phyloP scores from a whole-genome alignment of 2,113 vertebrate species.

The Malurus alboscapulatus region DNA sequence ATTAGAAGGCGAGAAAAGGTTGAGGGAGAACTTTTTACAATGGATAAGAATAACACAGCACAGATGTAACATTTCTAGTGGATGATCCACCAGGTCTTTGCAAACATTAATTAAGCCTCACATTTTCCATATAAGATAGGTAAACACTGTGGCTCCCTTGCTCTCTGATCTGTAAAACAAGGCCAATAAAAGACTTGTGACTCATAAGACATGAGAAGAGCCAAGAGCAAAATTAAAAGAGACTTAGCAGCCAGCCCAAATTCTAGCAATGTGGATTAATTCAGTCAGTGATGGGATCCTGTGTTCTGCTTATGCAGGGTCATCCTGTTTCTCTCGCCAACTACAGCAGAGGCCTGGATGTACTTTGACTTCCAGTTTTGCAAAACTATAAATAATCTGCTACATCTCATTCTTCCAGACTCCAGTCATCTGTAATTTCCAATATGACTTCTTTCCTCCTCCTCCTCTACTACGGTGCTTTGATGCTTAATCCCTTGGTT shows the following conservation, averaged over 20 bases:
- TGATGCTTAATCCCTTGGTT: background rate
- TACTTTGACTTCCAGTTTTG: conserved; percentile 25
- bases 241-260: background rate
- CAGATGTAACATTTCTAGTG: conserved; percentile 26
- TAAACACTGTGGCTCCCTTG: conserved; percentile 24
- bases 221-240: conserved; percentile 36
- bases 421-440: conserved; percentile 8
- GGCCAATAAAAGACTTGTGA: conserved; percentile 10
- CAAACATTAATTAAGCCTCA: conserved; percentile 36
- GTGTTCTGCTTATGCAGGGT: background rate
- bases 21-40: background rate
- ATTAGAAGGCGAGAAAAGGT: conserved; percentile 19
- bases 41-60: background rate
- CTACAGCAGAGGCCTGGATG: conserved; percentile 2
- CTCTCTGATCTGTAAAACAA: conserved; percentile 20
- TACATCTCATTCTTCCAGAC: background rate
- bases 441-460: background rate
- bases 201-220: conserved; percentile 32
- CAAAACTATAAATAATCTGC: conserved; percentile 31
- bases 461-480: conserved; percentile 1
- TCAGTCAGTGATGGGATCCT: background rate
- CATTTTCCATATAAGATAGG: conserved; percentile 34
- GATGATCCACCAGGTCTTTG: conserved; percentile 21
- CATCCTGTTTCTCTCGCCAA: background rate
- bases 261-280: background rate